Conservation (phyloP, 1,140 invertebrate species). For the Drosophila sucinea region DNA sequence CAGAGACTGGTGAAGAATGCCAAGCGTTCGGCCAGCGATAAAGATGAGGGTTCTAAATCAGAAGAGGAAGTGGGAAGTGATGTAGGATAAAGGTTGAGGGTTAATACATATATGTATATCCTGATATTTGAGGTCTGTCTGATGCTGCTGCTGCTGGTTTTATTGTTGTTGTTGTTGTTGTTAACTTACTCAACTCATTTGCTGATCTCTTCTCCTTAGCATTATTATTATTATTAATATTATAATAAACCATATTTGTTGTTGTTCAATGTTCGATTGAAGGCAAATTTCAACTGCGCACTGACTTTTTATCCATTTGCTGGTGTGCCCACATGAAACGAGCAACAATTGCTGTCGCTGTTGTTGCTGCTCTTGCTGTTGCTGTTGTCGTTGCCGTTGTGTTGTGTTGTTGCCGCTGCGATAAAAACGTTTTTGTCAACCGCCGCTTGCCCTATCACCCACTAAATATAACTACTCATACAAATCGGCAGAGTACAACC, state of each 20-base stretch:
- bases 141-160: neutral
- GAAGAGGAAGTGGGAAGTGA: neutral
- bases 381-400: slow-evolving; percentile 12
- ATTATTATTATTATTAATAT: neutral
- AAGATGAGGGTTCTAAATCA: slow-evolving; percentile 70
- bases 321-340: slow-evolving; percentile 21
- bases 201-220: slow-evolving; percentile 24
- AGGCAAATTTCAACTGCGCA: slow-evolving; percentile 31
- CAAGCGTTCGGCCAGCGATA: slow-evolving; percentile 76
- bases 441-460: slow-evolving; percentile 7
- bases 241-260: slow-evolving; percentile 31
- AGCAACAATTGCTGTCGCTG: slow-evolving; percentile 24
- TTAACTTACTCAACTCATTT: slow-evolving; percentile 63
- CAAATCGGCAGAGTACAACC: slow-evolving; percentile 26
- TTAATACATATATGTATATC: neutral
- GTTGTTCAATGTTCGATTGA: slow-evolving; percentile 32
- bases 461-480: slow-evolving; percentile 17
- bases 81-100: slow-evolving; percentile 10
- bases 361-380: slow-evolving; percentile 15
- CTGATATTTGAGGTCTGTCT: neutral
- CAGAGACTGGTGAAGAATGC: slow-evolving; percentile 77
- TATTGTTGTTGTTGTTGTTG: neutral
- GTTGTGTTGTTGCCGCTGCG: slow-evolving; percentile 12
- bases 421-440: slow-evolving; percentile 15
- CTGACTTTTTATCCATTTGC: slow-evolving; percentile 50